phyloP scores from a whole-genome alignment of 2,888 invertebrate species.

The Autographa gamma region DNA sequence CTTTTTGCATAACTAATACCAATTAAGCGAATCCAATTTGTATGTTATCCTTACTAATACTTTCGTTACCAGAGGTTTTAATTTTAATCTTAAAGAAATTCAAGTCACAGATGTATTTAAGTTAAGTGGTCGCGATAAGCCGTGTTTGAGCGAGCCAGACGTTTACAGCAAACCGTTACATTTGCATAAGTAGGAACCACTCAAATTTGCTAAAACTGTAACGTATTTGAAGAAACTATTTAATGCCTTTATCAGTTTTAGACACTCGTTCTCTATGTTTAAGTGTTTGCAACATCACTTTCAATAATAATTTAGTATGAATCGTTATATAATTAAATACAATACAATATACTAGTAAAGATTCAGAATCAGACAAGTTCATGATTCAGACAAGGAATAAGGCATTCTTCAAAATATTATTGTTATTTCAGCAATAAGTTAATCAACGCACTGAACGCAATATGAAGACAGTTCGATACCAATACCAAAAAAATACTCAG shows the following conservation, averaged over 20 bases:
- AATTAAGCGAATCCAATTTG: constrained; percentile 42
- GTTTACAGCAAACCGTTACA: constrained; percentile 42
- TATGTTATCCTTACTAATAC: constrained; percentile 32
- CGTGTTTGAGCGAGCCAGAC: constrained; percentile 42
- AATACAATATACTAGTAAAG: too few relatives aligned
- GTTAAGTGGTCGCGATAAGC: constrained; percentile 48
- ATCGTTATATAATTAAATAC: too few relatives aligned
- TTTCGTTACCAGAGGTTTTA: constrained; percentile 36
- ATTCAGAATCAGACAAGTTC: too few relatives aligned
- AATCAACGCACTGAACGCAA: too few relatives aligned
- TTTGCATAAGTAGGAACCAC: constrained; percentile 53
- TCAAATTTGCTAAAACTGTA: constrained; percentile 42
- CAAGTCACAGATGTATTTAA: constrained; percentile 54
- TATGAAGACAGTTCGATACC: too few relatives aligned
- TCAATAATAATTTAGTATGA: too few relatives aligned
- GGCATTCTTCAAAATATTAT: too few relatives aligned
- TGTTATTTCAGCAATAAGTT: too few relatives aligned
- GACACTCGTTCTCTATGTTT: neutral
- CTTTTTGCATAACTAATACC: constrained; percentile 4
- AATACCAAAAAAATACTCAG: neutral
- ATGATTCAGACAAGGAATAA: too few relatives aligned
- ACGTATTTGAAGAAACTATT: constrained; percentile 35
- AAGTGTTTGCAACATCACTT: too few relatives aligned
- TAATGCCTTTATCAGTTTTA: constrained; percentile 19
- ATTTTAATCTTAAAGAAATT: constrained; percentile 55